phyloP scores from a whole-genome alignment of 1,140 invertebrate genomes.

The Atopsyche davidsoni region DNA sequence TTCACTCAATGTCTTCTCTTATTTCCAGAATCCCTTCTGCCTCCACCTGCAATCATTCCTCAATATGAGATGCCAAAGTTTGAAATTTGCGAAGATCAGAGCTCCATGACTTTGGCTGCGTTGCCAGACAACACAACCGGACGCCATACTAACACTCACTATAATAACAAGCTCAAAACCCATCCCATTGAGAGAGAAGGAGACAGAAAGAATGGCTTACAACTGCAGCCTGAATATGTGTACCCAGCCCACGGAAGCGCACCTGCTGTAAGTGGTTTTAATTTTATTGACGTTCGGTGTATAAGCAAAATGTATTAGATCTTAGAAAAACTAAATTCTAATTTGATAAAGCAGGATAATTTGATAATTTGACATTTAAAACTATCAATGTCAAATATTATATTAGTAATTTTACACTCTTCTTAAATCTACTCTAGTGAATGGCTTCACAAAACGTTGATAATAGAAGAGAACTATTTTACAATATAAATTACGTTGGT shows the following conservation, averaged over 20 bases:
- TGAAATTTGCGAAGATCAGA: constrained; percentile 56
- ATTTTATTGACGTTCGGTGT: background rate
- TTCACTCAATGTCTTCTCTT: constrained; percentile 9
- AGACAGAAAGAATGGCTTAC: constrained; percentile 1
- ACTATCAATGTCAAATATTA: no score
- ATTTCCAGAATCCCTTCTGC: constrained; percentile 39
- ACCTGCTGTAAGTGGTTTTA: background rate
- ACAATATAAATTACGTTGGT: no score
- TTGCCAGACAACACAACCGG: background rate
- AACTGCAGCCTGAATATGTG: constrained; percentile 1
- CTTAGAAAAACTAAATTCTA: no score
- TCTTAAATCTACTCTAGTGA: no score
- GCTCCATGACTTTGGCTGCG: constrained; percentile 50
- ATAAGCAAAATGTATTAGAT: background rate
- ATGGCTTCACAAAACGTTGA: no score
- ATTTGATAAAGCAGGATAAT: no score
- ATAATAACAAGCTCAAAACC: background rate
- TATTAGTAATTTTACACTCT: no score
- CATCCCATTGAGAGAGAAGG: background rate
- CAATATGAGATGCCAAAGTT: constrained; percentile 46
- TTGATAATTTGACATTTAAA: no score
- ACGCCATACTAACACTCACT: background rate
- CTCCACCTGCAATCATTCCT: constrained; percentile 38
- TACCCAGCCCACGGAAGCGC: background rate
- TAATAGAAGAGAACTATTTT: no score